Percentiles rank a stretch among this genome's conserved stretches.
Evolutionary conservation across 2,797 vertebrate genomes (phyloP).

Genomic region (Myotis daubentonii): DNA sequence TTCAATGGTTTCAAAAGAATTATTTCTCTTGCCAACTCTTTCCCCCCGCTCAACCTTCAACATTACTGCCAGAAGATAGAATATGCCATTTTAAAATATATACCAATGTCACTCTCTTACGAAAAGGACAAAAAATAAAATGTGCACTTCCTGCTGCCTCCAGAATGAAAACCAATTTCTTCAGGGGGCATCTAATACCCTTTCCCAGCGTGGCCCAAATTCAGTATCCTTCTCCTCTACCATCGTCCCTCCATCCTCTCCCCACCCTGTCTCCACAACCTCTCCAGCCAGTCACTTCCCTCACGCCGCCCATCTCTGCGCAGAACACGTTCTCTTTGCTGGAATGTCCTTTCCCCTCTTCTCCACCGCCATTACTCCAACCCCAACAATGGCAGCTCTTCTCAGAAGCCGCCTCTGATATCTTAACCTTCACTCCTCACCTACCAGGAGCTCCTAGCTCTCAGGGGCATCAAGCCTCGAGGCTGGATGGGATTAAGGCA

Average conservation of each 20-base stretch:
- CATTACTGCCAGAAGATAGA: neutral
- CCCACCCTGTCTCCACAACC: neutral
- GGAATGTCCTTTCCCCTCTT: neutral
- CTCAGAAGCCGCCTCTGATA: neutral
- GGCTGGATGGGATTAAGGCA: neutral
- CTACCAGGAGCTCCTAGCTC: neutral
- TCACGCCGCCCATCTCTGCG: neutral
- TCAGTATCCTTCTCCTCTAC: neutral
- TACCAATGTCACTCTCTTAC: conserved; percentile 11
- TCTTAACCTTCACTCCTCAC: neutral
- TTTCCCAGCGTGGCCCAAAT: neutral
- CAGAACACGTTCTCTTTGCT: neutral
- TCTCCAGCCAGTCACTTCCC: neutral
- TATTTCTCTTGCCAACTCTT: neutral
- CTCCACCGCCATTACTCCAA: neutral
- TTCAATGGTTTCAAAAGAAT: conserved; percentile 18
- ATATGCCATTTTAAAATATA: neutral
- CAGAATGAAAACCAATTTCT: neutral
- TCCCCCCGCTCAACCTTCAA: neutral
- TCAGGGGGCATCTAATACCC: neutral
- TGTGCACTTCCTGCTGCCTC: neutral
- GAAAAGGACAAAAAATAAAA: neutral
- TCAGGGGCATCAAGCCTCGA: neutral
- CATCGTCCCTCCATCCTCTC: neutral
- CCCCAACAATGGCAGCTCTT: neutral